Conservation (phyloP, 2,113 vertebrate genomes). For the Mionectes macconnelli region DNA sequence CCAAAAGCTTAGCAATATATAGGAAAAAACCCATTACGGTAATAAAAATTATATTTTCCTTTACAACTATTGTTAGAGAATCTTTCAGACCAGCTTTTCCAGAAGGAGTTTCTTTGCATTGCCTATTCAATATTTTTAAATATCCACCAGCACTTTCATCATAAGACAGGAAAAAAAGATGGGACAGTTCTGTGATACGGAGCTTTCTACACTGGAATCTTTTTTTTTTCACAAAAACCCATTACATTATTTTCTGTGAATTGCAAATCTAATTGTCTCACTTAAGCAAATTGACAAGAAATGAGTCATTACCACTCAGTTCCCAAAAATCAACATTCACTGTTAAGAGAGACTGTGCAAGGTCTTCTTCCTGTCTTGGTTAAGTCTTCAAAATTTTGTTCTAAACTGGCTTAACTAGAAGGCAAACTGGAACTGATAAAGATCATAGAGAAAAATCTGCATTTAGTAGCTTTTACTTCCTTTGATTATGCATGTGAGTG, state of each 20-base stretch:
- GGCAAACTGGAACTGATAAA: neutral
- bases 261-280: neutral
- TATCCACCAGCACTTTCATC: neutral
- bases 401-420: neutral
- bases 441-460: neutral
- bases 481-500: neutral
- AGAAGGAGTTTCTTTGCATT: neutral
- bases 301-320: neutral
- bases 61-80: neutral
- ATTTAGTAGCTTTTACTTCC: neutral
- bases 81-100: neutral
- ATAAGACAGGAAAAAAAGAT: neutral
- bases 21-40: neutral
- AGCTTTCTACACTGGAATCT: neutral
- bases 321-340: neutral
- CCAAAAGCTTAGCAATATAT: neutral
- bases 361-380: neutral
- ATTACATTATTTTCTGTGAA: neutral
- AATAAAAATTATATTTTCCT: neutral
- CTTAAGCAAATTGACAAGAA: neutral
- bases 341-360: neutral
- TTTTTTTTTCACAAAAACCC: neutral
- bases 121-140: neutral
- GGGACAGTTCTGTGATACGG: neutral
- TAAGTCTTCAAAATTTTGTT: neutral